Evolutionary conservation across 2,888 invertebrate species (phyloP).

Genomic region (Aporophyla lueneburgensis): DNA sequence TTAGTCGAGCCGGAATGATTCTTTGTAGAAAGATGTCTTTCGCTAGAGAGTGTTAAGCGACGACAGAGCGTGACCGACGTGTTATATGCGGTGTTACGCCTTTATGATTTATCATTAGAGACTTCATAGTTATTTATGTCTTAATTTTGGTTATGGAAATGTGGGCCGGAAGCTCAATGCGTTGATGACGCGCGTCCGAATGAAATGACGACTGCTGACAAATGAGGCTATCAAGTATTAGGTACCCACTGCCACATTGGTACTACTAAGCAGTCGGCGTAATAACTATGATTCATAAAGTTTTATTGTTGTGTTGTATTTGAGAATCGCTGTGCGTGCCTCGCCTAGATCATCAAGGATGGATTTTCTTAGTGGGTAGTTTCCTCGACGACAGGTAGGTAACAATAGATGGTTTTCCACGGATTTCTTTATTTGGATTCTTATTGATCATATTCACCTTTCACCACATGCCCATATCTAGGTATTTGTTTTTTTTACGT

Average conservation of each 20-base stretch:
- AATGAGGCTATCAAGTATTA: constrained; percentile 76
- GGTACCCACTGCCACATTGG: constrained; percentile 41
- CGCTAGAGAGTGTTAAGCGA: constrained; percentile 75
- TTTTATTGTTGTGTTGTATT: constrained; percentile 33
- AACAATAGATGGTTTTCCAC: neutral
- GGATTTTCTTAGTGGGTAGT: neutral
- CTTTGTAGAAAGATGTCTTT: constrained; percentile 77
- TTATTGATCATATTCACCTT: neutral
- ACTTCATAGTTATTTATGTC: constrained; percentile 86
- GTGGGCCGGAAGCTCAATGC: constrained; percentile 78
- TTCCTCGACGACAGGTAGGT: neutral
- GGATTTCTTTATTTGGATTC: neutral
- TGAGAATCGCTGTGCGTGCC: constrained; percentile 20
- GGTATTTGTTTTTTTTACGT: neutral
- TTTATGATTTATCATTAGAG: constrained; percentile 80
- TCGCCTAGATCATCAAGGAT: constrained; percentile 1
- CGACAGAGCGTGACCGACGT: constrained; percentile 84
- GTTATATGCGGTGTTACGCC: constrained; percentile 84
- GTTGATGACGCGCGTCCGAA: constrained; percentile 75
- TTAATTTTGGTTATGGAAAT: constrained; percentile 85
- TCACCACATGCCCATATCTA: neutral
- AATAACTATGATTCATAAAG: constrained; percentile 68
- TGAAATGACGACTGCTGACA: constrained; percentile 66
- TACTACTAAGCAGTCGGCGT: constrained; percentile 31
- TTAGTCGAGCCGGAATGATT: constrained; percentile 74